These are phyloP conservation scores for Himalopsyche tibetana DNA, from an alignment of 2,888 invertebrate genomes.

Conservation along the genomic window DNA sequence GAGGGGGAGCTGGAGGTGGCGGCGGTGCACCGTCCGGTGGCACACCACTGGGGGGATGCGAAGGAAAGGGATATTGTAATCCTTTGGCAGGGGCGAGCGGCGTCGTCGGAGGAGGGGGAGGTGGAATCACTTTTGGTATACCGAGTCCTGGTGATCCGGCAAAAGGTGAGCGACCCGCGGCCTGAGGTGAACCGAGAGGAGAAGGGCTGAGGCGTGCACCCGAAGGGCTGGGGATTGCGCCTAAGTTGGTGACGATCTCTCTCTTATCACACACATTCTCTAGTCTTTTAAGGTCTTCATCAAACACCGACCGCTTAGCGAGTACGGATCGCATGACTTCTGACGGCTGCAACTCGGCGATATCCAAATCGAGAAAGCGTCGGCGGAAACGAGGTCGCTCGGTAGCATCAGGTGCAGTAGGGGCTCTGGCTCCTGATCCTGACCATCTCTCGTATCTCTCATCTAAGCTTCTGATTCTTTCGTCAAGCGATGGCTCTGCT, in stretches of 20 bases:
- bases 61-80: conserved; percentile 87
- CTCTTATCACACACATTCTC: conserved; percentile 92
- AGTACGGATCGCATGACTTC: conserved; percentile 95
- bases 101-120: conserved; percentile 66
- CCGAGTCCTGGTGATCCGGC: conserved; percentile 61
- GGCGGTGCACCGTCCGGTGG: conserved; percentile 68
- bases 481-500: conserved; percentile 89
- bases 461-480: conserved; percentile 93
- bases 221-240: conserved; percentile 66
- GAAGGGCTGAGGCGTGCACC: conserved; percentile 63
- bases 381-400: conserved; percentile 81
- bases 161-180: conserved; percentile 66
- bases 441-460: conserved; percentile 96
- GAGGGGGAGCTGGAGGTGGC: conserved; percentile 69
- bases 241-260: conserved; percentile 75
- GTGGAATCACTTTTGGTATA: conserved; percentile 66
- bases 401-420: conserved; percentile 76
- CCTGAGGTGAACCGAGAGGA: conserved; percentile 63
- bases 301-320: conserved; percentile 95
- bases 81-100: conserved; percentile 72
- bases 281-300: conserved; percentile 94
- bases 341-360: conserved; percentile 91
- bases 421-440: conserved; percentile 77
- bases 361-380: conserved; percentile 87
- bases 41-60: conserved; percentile 80